Conservation (phyloP, 2,888 invertebrate genomes). For the Clitarchus hookeri region DNA sequence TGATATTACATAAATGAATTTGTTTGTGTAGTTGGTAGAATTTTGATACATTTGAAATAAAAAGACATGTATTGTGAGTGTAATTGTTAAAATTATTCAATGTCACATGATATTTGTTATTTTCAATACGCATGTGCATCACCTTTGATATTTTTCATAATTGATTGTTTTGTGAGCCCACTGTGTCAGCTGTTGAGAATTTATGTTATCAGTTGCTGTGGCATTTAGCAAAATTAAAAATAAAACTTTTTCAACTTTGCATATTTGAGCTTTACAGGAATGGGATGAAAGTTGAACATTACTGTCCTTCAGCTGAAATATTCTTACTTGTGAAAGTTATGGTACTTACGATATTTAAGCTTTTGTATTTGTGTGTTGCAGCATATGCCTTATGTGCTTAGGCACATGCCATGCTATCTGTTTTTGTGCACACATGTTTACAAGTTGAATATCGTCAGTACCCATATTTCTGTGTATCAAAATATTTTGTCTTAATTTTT, state of each 20-base stretch:
- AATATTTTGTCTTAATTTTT: not conserved
- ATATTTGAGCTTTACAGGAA: not conserved
- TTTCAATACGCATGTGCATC: not conserved
- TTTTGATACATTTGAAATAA: conserved; percentile 9
- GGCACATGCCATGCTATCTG: not conserved
- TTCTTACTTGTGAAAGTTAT: not conserved
- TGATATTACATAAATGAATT: conserved; percentile 5
- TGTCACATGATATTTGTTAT: not conserved
- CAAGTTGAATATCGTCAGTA: not conserved
- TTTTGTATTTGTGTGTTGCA: not conserved
- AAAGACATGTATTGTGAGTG: conserved; percentile 8
- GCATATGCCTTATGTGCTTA: not conserved
- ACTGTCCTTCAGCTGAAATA: not conserved
- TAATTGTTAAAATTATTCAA: conserved; percentile 1
- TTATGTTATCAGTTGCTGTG: not conserved
- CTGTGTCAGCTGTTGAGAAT: conserved; percentile 8
- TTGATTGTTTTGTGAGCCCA: not conserved
- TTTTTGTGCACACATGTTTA: not conserved
- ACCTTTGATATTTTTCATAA: not conserved
- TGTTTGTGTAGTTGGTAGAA: conserved; percentile 9
- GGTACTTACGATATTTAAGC: not conserved
- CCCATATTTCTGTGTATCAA: not conserved
- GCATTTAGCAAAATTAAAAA: not conserved
- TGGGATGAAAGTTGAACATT: not conserved
- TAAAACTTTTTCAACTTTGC: not conserved